A percentile compares a stretch with the other conserved stretches of the same genome.
These are phyloP conservation scores for Cyphotilapia sp. DNA, from an alignment of 2,113 vertebrate genomes.

Conservation along the genomic window DNA sequence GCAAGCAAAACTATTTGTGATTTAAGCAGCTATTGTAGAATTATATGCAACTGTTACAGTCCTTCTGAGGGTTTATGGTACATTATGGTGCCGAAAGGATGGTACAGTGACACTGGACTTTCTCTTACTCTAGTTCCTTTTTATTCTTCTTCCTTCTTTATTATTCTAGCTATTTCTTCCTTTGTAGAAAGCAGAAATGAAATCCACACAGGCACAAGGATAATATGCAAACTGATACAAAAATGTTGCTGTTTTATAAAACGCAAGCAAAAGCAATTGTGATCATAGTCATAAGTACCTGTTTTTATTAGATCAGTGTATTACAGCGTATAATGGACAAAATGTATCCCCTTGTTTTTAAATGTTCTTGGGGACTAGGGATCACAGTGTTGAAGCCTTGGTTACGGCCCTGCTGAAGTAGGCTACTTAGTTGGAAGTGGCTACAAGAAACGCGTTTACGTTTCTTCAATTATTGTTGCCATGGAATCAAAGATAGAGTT, in stretches of 20 bases:
- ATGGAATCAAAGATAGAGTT: neutral
- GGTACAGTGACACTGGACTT: neutral
- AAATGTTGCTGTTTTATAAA: neutral
- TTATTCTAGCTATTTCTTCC: neutral
- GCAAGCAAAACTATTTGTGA: neutral
- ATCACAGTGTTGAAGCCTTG: neutral
- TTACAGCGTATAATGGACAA: neutral
- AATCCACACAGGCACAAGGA: neutral
- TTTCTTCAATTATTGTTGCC: fast-evolving
- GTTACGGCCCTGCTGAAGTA: neutral
- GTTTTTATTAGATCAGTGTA: neutral
- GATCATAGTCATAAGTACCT: neutral
- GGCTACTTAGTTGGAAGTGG: neutral
- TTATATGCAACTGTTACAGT: neutral
- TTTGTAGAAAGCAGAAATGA: neutral
- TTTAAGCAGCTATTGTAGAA: neutral
- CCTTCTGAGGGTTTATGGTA: neutral
- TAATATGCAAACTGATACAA: neutral
- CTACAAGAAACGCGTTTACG: neutral
- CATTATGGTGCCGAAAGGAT: neutral
- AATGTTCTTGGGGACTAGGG: neutral
- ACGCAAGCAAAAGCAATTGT: neutral
- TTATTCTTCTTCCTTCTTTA: neutral
- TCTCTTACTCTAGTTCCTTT: neutral
- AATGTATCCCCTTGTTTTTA: fast-evolving